Conservation (phyloP, 2,797 vertebrate genomes). For the Ptychadena robeensis region DNA sequence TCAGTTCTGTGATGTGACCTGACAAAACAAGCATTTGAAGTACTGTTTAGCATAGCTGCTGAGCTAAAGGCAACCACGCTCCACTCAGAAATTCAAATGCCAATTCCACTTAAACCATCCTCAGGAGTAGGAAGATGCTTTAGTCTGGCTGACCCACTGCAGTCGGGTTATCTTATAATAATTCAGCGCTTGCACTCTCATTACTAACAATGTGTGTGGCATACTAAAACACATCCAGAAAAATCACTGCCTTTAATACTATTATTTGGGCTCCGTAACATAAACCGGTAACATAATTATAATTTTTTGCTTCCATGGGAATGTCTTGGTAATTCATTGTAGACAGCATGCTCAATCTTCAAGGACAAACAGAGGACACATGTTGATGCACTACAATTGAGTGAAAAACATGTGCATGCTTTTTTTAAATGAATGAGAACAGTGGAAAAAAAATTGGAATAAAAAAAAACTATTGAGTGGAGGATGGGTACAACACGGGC, state of each 20-base stretch:
- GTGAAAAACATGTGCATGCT: conserved; percentile 1
- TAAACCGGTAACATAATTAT: not conserved
- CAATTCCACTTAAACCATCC: conserved; percentile 52
- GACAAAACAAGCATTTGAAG: conserved; percentile 60
- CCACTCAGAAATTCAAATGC: conserved; percentile 57
- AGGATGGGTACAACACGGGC: no score
- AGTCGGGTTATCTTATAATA: conserved; percentile 47
- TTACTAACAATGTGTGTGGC: conserved; percentile 27
- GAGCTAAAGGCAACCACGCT: conserved; percentile 49
- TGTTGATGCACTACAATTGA: not conserved
- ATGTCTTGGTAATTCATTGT: not conserved
- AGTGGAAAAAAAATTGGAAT: no score
- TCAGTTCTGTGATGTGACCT: conserved; percentile 60
- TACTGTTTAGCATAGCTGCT: conserved; percentile 57
- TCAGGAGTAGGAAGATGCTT: conserved; percentile 20
- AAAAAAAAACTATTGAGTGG: no score
- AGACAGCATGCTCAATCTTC: not conserved
- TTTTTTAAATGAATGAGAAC: no score
- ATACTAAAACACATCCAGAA: not conserved
- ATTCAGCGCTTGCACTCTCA: conserved; percentile 38
- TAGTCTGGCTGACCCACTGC: conserved; percentile 30
- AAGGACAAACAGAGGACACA: not conserved
- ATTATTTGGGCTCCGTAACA: not conserved
- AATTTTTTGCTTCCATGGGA: not conserved
- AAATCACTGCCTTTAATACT: not conserved